phyloP scores from a whole-genome alignment of 1,140 invertebrate species.

The Atta colombica region DNA sequence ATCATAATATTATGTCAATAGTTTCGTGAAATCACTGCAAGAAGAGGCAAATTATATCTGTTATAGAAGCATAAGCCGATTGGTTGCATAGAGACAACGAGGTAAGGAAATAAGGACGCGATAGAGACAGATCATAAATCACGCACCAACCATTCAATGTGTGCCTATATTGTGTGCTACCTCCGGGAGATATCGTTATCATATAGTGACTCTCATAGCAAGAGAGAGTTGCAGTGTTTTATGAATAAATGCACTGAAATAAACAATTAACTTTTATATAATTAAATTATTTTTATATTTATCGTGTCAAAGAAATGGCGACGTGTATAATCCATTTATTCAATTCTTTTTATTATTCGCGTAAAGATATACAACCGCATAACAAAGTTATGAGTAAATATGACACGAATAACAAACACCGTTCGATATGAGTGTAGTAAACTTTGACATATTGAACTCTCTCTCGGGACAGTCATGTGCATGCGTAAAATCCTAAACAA shows the following conservation, averaged over 20 bases:
- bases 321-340: conserved; percentile 6
- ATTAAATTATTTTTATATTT: conserved; percentile 43
- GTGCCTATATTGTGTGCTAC: conserved; percentile 28
- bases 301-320: neutral
- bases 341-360: neutral
- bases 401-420: neutral
- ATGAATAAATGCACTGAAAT: conserved; percentile 49
- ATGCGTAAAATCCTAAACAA: conserved; percentile 1
- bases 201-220: conserved; percentile 56
- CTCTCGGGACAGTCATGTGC: neutral
- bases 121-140: conserved; percentile 63
- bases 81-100: conserved; percentile 46
- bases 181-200: conserved; percentile 64
- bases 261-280: conserved; percentile 52
- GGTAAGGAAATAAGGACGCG: conserved; percentile 59
- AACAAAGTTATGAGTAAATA: neutral
- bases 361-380: neutral
- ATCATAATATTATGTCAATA: neutral
- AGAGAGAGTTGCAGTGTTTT: conserved; percentile 33
- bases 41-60: conserved; percentile 25
- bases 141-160: conserved; percentile 48
- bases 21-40: neutral
- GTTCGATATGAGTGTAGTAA: neutral
- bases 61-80: conserved; percentile 30
- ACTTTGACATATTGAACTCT: neutral